These are phyloP conservation scores for Galerucella calmariensis DNA, from an alignment of 2,888 invertebrate genomes.

Conservation along the genomic window DNA sequence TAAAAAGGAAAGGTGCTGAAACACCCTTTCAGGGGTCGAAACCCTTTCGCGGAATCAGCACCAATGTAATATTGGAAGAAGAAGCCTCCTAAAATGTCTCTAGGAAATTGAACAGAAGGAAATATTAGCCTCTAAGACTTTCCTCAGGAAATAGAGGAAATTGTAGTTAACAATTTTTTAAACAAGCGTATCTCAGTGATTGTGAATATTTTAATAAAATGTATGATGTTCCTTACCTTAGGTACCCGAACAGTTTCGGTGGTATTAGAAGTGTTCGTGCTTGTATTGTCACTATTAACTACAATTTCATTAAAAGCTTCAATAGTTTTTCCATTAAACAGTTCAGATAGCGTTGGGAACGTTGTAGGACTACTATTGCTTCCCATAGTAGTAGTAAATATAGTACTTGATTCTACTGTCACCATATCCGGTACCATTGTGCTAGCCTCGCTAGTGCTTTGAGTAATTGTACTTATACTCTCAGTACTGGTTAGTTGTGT, in stretches of 20 bases:
- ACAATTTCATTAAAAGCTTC: slow-evolving; percentile 71
- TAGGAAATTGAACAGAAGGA: too few relatives aligned
- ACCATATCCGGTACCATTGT: slow-evolving; percentile 41
- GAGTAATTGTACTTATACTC: slow-evolving; percentile 38
- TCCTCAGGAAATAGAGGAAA: too few relatives aligned
- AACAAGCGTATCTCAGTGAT: slow-evolving; percentile 2
- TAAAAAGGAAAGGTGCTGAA: too few relatives aligned
- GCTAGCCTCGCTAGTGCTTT: slow-evolving; percentile 36
- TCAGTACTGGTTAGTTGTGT: slow-evolving; percentile 21
- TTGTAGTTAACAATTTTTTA: neutral
- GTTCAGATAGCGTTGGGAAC: slow-evolving; percentile 71
- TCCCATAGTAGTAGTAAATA: slow-evolving; percentile 38
- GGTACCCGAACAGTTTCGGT: slow-evolving; percentile 10
- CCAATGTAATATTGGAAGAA: too few relatives aligned
- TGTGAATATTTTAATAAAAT: too few relatives aligned
- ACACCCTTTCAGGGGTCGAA: too few relatives aligned
- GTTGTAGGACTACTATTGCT: slow-evolving; percentile 61
- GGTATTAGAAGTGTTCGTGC: slow-evolving; percentile 34
- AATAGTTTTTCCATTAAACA: slow-evolving; percentile 71
- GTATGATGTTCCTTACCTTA: slow-evolving; percentile 15
- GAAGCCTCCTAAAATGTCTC: too few relatives aligned
- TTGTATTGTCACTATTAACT: slow-evolving; percentile 62
- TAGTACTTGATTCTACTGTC: slow-evolving; percentile 43
- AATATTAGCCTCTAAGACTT: too few relatives aligned
- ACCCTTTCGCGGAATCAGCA: too few relatives aligned